Conservation (phyloP, 2,888 invertebrate species). For the Pyralis farinalis region DNA sequence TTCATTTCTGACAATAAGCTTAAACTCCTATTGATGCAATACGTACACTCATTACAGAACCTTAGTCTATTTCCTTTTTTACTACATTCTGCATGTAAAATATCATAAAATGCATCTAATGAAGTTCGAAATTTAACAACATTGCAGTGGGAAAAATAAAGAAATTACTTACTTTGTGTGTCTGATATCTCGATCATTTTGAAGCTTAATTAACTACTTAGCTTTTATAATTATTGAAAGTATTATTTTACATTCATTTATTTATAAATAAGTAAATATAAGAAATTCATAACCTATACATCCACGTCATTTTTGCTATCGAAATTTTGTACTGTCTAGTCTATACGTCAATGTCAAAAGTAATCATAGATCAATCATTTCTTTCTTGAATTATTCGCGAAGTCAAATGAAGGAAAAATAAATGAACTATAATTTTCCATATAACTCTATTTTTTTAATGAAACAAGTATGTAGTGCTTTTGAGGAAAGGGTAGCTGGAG, state of each 20-base stretch:
- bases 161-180: conserved; percentile 89
- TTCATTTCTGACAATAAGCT: too few species aligned
- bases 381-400: neutral
- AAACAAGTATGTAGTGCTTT: too few species aligned
- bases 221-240: conserved; percentile 15
- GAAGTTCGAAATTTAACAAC: too few species aligned
- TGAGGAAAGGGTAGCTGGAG: too few species aligned
- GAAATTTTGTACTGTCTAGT: conserved; percentile 29
- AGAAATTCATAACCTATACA: conserved; percentile 54
- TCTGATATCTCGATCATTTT: conserved; percentile 92
- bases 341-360: conserved; percentile 15
- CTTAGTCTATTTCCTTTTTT: too few species aligned
- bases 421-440: too few species aligned
- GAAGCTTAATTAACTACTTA: conserved; percentile 21
- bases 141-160: conserved; percentile 1
- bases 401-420: too few species aligned
- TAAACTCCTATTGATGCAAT: too few species aligned
- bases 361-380: neutral
- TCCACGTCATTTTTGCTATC: conserved; percentile 65
- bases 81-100: too few species aligned
- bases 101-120: too few species aligned
- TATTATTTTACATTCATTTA: conserved; percentile 16
- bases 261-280: conserved; percentile 40
- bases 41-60: too few species aligned
- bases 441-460: too few species aligned